Evolutionary conservation across 2,888 invertebrate species (phyloP).

Genomic region (Aphodius granarius): DNA sequence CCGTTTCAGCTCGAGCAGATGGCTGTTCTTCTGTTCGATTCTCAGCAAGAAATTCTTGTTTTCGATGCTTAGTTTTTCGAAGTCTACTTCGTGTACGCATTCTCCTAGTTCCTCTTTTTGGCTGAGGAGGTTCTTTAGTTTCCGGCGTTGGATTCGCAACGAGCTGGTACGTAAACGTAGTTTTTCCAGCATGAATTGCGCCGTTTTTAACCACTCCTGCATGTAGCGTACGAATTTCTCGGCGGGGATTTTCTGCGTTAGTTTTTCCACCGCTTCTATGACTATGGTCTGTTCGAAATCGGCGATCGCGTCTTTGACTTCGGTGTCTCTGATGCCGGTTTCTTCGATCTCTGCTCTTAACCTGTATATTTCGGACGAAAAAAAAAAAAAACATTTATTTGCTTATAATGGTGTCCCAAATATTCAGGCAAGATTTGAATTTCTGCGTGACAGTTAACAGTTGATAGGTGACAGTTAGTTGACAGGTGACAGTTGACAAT

Average conservation of each 20-base stretch:
- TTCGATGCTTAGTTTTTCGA: constrained; percentile 65
- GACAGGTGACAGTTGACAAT: too few relatives aligned
- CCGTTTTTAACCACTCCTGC: constrained; percentile 62
- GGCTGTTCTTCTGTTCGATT: constrained; percentile 60
- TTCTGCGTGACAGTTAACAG: too few relatives aligned
- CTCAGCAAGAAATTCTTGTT: constrained; percentile 57
- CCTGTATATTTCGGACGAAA: constrained; percentile 42
- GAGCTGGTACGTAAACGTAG: constrained; percentile 56
- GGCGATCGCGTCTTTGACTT: constrained; percentile 55
- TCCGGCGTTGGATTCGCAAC: constrained; percentile 57
- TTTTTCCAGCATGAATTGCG: constrained; percentile 61
- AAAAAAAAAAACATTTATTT: too few relatives aligned
- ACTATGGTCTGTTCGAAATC: constrained; percentile 59
- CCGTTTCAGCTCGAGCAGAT: constrained; percentile 60
- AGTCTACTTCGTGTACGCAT: constrained; percentile 63
- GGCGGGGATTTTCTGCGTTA: constrained; percentile 65
- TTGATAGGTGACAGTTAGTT: too few relatives aligned
- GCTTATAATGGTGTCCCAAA: too few relatives aligned
- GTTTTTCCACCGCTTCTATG: constrained; percentile 58
- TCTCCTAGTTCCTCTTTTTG: constrained; percentile 62
- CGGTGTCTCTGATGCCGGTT: constrained; percentile 56
- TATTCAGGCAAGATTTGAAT: too few relatives aligned
- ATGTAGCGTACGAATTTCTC: constrained; percentile 62
- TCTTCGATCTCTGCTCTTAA: constrained; percentile 62
- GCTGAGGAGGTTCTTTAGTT: constrained; percentile 58